These are phyloP conservation scores for Lycophotia porphyrea DNA, from an alignment of 2,888 invertebrate species.

Conservation along the genomic window DNA sequence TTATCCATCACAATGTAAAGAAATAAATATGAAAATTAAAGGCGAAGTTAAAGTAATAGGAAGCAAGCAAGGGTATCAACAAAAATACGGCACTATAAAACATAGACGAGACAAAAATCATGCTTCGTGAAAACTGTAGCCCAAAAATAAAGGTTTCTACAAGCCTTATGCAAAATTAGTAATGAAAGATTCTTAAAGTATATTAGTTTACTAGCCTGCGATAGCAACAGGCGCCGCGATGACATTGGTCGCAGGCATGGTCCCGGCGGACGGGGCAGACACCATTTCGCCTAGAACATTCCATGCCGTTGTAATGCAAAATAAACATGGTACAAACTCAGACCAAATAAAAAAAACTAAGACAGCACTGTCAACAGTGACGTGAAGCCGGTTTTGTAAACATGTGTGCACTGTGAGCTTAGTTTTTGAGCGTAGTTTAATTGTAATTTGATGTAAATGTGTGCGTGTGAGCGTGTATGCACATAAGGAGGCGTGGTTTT, in stretches of 20 bases:
- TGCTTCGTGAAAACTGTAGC: background rate
- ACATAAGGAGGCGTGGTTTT: no score
- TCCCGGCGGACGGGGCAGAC: conserved; percentile 78
- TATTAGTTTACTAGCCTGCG: conserved; percentile 80
- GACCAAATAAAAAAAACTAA: no score
- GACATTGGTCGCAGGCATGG: conserved; percentile 74
- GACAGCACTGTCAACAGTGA: no score
- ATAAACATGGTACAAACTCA: background rate
- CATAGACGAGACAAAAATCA: background rate
- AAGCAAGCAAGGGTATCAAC: background rate
- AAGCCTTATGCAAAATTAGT: conserved; percentile 2
- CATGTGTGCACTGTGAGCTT: no score
- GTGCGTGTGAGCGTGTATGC: no score
- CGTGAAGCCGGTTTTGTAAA: no score
- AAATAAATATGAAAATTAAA: background rate
- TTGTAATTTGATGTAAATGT: no score
- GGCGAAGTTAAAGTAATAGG: no score
- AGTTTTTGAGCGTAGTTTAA: no score
- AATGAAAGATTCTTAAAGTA: conserved; percentile 26
- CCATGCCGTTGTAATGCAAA: conserved; percentile 29
- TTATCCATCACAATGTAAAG: background rate
- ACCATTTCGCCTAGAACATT: conserved; percentile 85
- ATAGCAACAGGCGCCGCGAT: conserved; percentile 77
- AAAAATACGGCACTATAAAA: background rate
- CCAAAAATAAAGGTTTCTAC: background rate